Base-by-base conservation (phyloP, 2,888 invertebrate species). In the Luperina nickerlii region DNA sequence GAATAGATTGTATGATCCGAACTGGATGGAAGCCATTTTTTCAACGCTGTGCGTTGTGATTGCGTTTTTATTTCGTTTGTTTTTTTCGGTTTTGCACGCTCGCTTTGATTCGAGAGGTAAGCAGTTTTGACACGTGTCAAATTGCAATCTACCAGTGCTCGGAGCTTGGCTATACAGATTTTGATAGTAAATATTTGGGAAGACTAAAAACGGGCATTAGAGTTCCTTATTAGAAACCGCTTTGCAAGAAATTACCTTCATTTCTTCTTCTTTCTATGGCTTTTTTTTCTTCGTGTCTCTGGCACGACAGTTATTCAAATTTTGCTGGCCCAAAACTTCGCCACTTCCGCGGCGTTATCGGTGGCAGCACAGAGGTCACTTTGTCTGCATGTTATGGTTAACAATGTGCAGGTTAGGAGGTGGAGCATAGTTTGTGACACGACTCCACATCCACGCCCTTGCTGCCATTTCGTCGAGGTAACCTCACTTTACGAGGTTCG, bases 1-100 rank as follows among this genome's bases (percentile, higher is more conserved):
- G 82, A 85, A 88, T 85, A 85, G 88, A 85, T 88, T 76, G 86
- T 74, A 71, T 88, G 85, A 85, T 85, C 71, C 74, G 32, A 66
- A 81, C 71, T 88, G 68, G 88, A 88, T 81, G 73, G 73, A 2
- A 67, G 45, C 88, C 67, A 81, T 74, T 88, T 88, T 88, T 85
- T 81, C 81, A 88, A 71, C 42, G 72, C 48, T n/a, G 32, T 81
- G 76, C 86, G 82, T 76, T 81, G 60, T 88, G 88, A 85, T 85
- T 85, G 82, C 86, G 57, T 74, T 85, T 87, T 79, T 74, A 87
- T 88, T 85, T 76, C 20, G 4, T 60, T 80, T 70, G 51, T 38
- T 69, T 84, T 73, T 68, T 76, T 85, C 32, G 60, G 60, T 71
- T 76, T 68, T 60, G 24, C 62, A 76, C 75, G 66, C 74, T 76